Evolutionary conservation across 2,797 vertebrate species (phyloP), one percentile per base, ranked within the genome.

Genomic region (Alcedo atthis): DNA sequence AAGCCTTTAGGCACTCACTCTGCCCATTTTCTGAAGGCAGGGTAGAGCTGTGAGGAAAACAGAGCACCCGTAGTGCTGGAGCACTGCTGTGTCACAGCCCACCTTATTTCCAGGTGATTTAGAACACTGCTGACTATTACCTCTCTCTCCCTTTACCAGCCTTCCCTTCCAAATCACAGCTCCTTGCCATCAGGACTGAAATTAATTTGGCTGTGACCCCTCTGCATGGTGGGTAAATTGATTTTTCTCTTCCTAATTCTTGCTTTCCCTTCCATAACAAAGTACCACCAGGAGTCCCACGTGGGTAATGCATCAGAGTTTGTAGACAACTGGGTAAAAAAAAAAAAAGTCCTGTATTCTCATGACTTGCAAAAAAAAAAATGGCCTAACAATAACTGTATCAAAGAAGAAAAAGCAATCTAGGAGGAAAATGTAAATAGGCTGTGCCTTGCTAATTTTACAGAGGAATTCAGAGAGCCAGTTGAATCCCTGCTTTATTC

Each of bases 161-260:
- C 58, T 89, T 89, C 49, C 40, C 57, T 87, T 93, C 82, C 66
- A 88, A 76, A 90, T 68, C 58, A 85, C 22, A 81, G 26, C 51
- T 69, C 80, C 43, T 88, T 75, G 61, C 76, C 40, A 71, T 82
- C 64, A 81, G 62, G 55, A 79, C 22, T 70, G 75, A 92, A 96
- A 93, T 63, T 82, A 89, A 94, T 95, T 94, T 85, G 85, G 45
- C 83, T 92, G 86, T 92, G 92, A 91, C 80, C 83, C 92, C 86
- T 83, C 28, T 70, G 42, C 57, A 93, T 75, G 45, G 61, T 73
- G 40, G 46, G 71, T 93, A 88, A 96, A 96, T 95, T 89, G 84
- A 96, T 96, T 95, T 95, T 96, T 92, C 74, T 89, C 75, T 83
- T 89, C 80, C 68, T 90, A 93, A 84, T 88, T 95, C 90, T 91